Base-by-base conservation (phyloP, 2,888 invertebrate genomes). In the Galerucella nymphaeae region DNA sequence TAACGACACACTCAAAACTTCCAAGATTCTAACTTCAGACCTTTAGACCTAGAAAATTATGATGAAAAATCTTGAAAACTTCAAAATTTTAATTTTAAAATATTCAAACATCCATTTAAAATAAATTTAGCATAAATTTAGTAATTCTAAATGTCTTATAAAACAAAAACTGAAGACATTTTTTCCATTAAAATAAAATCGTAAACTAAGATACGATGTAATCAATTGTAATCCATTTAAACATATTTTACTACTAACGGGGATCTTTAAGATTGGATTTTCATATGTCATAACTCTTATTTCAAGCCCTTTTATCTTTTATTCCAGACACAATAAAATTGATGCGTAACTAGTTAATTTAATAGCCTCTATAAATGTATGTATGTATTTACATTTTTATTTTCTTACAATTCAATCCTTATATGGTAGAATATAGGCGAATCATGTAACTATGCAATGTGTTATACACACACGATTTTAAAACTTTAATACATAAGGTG, bases 1-100 rank as follows among this genome's bases (percentile, higher is more conserved):
- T 66, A 45, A 45, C 57, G 45, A 66, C 42, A 41, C 18, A 55
- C 55, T 57, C 42, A 42, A 66, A 66, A 66, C 53, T 53, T 53
- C 53, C 53, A 53, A 53, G 53, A 53, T 53, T 53, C 53, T 18
- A 16, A 53, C 18, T 53, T n/a, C n/a, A n/a, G n/a, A n/a, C n/a
- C n/a, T n/a, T n/a, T 18, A 16, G 16, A 53, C 16, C 53, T 53
- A 18, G 16, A 53, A 53, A 53, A 18, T 53, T 53, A 53, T 53
- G 5, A 53, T 53, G 53, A 53, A 8, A 16, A 50, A 16, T 53
- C 53, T 10, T 53, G 0, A 9, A 16, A 10, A 14, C 50, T 16
- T 50, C 5, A 50, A 16, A 14, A 1, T 14, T 14, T 14, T 1
- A 45, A 45, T 30, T 6, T 30, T 30, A 30, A 30, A 30, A 30